Evolutionary conservation across 2,888 invertebrate genomes (phyloP).

Genomic region (Diadromus collaris): DNA sequence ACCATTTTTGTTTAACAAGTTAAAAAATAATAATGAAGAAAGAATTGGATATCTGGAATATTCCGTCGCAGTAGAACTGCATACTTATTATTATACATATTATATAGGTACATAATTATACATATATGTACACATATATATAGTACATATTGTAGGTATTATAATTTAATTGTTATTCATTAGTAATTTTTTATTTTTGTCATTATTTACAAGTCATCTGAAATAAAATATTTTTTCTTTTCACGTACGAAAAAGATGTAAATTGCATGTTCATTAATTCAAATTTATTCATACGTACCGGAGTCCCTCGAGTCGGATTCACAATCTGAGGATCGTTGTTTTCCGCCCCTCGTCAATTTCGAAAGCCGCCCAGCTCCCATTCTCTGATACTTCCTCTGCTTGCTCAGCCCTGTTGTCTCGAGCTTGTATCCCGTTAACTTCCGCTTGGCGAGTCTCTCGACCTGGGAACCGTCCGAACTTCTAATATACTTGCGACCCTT

Average conservation of each 20-base stretch:
- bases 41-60: not conserved
- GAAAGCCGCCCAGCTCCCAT: constrained; percentile 46
- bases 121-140: no score
- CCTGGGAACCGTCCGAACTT: constrained; percentile 42
- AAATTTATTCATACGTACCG: not conserved
- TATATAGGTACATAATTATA: no score
- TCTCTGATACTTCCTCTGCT: constrained; percentile 29
- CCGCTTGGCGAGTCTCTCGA: constrained; percentile 27
- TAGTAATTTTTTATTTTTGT: not conserved
- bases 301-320: constrained; percentile 15
- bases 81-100: no score
- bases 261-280: not conserved
- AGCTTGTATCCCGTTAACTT: constrained; percentile 38
- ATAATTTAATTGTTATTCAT: no score
- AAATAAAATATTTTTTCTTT: not conserved
- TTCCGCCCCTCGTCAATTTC: constrained; percentile 37
- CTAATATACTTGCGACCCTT: constrained; percentile 44
- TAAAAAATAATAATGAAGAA: no score
- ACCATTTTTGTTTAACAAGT: not conserved
- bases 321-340: constrained; percentile 25
- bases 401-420: constrained; percentile 20
- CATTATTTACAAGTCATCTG: not conserved
- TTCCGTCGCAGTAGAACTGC: not conserved
- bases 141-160: no score
- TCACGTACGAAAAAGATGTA: no score